phyloP scores from a whole-genome alignment of 53 echinoderm and acorn worm genomes.

The Luidia sarsii region DNA sequence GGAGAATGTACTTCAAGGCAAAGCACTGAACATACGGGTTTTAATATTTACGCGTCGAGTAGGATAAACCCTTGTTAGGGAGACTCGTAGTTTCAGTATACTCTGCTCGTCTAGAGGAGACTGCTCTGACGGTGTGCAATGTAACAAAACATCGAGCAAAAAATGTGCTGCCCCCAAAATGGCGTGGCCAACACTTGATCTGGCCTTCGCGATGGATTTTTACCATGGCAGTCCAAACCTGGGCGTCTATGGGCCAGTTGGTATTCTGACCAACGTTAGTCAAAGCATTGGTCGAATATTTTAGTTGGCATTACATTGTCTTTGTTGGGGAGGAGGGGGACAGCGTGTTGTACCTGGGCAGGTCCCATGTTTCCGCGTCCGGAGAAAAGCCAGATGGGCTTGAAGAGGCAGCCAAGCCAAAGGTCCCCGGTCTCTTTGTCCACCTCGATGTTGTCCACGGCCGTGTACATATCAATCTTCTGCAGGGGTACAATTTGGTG shows the following conservation, averaged over 20 bases:
- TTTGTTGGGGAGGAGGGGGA: neutral
- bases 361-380: slow-evolving; percentile 31
- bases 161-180: too few relatives aligned
- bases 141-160: neutral
- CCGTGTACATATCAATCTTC: slow-evolving; percentile 30
- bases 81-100: too few relatives aligned
- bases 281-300: too few relatives aligned
- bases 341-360: slow-evolving; percentile 7
- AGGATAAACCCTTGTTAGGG: too few relatives aligned
- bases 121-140: neutral
- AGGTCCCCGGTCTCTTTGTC: slow-evolving; percentile 40
- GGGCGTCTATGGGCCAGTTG: neutral
- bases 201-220: neutral
- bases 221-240: neutral
- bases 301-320: too few relatives aligned
- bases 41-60: too few relatives aligned
- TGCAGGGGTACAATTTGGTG: too few relatives aligned
- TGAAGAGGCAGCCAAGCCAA: slow-evolving; percentile 40
- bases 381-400: neutral
- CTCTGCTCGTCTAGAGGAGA: neutral
- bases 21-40: too few relatives aligned
- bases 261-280: neutral
- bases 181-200: too few relatives aligned
- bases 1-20: too few relatives aligned
- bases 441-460: slow-evolving; percentile 46